Evolutionary conservation across 1,140 invertebrate species (phyloP).

Genomic region (Patella vulgata): DNA sequence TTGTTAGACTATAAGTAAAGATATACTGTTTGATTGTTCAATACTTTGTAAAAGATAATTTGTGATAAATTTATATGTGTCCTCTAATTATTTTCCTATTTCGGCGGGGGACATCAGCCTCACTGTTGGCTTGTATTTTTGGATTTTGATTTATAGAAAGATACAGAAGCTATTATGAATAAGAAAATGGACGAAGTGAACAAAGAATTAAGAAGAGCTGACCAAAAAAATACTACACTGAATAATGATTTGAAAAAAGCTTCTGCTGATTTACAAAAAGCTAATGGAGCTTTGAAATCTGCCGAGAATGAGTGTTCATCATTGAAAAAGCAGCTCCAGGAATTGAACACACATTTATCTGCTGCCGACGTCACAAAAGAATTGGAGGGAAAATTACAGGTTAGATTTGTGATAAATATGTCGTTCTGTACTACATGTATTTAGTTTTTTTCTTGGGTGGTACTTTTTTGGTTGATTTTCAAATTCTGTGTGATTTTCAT

Average conservation of each 20-base stretch:
- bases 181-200: slow-evolving; percentile 56
- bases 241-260: slow-evolving; percentile 17
- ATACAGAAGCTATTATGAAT: slow-evolving; percentile 39
- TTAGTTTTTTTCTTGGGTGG: background rate
- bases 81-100: too few relatives aligned
- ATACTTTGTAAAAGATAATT: too few relatives aligned
- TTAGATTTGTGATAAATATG: slow-evolving; percentile 13
- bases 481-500: too few relatives aligned
- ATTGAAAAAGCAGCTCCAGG: slow-evolving; percentile 51
- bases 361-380: slow-evolving; percentile 41
- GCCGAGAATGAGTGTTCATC: slow-evolving; percentile 43
- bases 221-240: slow-evolving; percentile 41
- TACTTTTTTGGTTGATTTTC: slow-evolving; percentile 9
- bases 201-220: slow-evolving; percentile 45
- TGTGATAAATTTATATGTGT: too few relatives aligned
- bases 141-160: slow-evolving; percentile 46
- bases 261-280: slow-evolving; percentile 34
- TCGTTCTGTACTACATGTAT: background rate
- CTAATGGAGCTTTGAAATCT: slow-evolving; percentile 34
- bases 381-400: slow-evolving; percentile 49
- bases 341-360: slow-evolving; percentile 48
- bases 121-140: too few relatives aligned
- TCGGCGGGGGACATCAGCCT: too few relatives aligned
- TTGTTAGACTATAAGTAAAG: too few relatives aligned
- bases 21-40: too few relatives aligned